Evolutionary conservation across 1,140 invertebrate species (phyloP).

Genomic region (Nasonia longicornis): DNA sequence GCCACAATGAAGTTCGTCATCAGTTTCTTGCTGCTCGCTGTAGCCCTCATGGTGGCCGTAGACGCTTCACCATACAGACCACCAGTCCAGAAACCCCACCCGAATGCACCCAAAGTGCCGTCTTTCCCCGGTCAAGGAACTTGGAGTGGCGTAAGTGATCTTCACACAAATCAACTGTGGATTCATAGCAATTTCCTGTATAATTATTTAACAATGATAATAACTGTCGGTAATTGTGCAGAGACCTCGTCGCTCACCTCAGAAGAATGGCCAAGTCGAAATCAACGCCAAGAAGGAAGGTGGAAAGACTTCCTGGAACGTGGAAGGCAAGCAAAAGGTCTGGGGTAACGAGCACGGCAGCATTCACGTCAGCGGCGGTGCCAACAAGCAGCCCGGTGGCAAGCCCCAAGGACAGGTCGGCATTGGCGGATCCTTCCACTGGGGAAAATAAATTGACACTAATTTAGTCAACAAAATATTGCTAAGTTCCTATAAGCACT

Average conservation of each 20-base stretch:
- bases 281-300: constrained; percentile 4
- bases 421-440: constrained; percentile 6
- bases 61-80: constrained; percentile 17
- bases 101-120: constrained; percentile 31
- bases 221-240: neutral
- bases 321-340: neutral
- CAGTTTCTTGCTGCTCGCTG: neutral
- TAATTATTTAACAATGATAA: neutral
- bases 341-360: constrained; percentile 21
- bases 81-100: neutral
- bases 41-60: neutral
- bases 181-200: neutral
- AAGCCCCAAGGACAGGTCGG: constrained; percentile 31
- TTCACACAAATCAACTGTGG: neutral
- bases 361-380: constrained; percentile 17
- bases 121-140: constrained; percentile 42
- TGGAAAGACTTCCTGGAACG: constrained; percentile 1
- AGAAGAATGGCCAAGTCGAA: constrained; percentile 7
- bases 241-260: neutral
- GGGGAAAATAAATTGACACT: neutral
- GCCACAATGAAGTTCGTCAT: constrained; percentile 15
- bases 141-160: neutral
- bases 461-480: too few species aligned
- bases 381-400: neutral
- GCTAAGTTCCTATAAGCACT: too few species aligned